These are phyloP conservation scores for Tragelaphus strepsiceros DNA, from an alignment of 2,113 vertebrate species.

Conservation along the genomic window DNA sequence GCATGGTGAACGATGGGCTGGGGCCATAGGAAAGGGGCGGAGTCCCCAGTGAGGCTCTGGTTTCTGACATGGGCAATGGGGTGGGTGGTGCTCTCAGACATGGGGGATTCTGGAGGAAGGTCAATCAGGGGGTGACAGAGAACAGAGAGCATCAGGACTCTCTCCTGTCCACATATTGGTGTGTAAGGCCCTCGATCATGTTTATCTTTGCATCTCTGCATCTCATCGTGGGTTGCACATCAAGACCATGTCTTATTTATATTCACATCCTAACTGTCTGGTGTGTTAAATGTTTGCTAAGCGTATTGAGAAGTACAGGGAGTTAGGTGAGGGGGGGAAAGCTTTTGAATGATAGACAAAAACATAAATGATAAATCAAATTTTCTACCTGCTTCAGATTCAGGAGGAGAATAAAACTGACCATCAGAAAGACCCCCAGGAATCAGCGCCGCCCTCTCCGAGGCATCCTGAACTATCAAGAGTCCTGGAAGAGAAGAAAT, in stretches of 20 bases:
- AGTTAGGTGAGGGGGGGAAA: background rate
- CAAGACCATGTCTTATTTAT: background rate
- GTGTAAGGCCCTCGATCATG: background rate
- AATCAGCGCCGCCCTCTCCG: conserved; percentile 88
- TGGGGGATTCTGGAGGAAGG: background rate
- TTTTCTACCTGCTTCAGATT: conserved; percentile 92
- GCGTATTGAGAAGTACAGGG: background rate
- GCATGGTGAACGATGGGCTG: background rate
- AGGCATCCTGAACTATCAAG: conserved; percentile 82
- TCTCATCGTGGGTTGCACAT: background rate
- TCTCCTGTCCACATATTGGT: background rate
- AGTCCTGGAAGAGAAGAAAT: conserved; percentile 80
- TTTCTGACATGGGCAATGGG: background rate
- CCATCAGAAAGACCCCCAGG: conserved; percentile 91
- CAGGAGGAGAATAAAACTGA: conserved; percentile 97
- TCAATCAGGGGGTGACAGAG: background rate
- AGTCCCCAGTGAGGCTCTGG: background rate
- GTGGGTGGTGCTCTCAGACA: background rate
- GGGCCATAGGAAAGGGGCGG: accelerated
- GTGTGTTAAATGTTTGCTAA: background rate
- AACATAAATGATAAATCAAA: background rate
- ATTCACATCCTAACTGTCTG: background rate
- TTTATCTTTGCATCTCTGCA: background rate
- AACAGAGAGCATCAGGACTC: background rate
- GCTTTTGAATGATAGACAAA: background rate